Base-by-base conservation (phyloP, 2,113 vertebrate genomes). In the Anoura caudifer region DNA sequence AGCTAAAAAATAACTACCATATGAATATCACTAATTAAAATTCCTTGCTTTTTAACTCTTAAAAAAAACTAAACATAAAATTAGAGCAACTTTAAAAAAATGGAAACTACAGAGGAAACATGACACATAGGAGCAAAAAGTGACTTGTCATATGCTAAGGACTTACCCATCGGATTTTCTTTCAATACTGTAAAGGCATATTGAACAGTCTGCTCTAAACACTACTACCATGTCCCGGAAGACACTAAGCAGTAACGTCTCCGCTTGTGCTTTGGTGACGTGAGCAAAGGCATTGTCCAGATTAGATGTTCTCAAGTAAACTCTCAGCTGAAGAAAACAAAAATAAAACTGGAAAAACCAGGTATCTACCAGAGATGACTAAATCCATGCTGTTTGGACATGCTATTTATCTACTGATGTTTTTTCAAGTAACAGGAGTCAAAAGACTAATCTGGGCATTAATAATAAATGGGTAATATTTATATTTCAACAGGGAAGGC, bases 171-270 rank as follows among this genome's bases (percentile, higher is more conserved):
- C 99, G 8, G 98, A 98, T 93, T 97, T 99, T 97, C 96, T 99
- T 98, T 99, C 99, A 96, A 99, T 99, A 98, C 99, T 99, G 92
- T 99, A 99, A 93, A 99, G 99, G 98, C 99, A 99, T 98, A 99
- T 99, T 96, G 99, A 99, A 98, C 99, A 99, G 98, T 99, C 99
- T 4, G 99, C 99, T 97, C 99, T 98, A 97, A 99, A 99, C 94
- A 99, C 94, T 97, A 99, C 99, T 61, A 99, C 98, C 93, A 99
- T 99, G 98, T 99, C 99, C 96, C 99, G 98, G 98, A 99, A 99
- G 90, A 99, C 99, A 97, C 99, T 99, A 82, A 99, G 99, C 95
- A 99, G 98, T 97, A 99, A 98, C 0, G 99, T 99, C 98, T 99
- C 99, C 22, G 99, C 98, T 87, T 99, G 99, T 97, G 99, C 98